These are phyloP conservation scores for Bombyx mandarina DNA, from an alignment of 1,140 invertebrate species.

Conservation along the genomic window DNA sequence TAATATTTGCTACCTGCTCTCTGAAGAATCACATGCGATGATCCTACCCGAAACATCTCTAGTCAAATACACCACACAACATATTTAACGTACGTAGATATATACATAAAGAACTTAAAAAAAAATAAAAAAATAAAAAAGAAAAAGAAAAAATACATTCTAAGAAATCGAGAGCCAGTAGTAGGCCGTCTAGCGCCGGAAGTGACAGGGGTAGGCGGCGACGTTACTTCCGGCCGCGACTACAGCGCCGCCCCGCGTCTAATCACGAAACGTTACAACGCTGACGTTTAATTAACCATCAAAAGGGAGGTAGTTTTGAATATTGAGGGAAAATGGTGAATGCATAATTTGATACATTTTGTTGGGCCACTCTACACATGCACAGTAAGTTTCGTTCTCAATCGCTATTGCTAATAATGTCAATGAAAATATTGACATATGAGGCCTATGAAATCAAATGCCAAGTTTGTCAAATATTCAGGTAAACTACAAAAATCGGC, in stretches of 20 bases:
- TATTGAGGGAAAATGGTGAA: constrained; percentile 42
- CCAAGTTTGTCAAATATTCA: too few species aligned
- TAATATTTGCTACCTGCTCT: too few species aligned
- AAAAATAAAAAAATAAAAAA: neutral
- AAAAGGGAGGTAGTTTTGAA: constrained; percentile 29
- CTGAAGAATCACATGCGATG: too few species aligned
- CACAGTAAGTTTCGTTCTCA: too few species aligned
- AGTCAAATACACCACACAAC: neutral
- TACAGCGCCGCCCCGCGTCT: constrained; percentile 36
- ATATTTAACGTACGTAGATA: neutral
- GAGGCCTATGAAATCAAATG: too few species aligned
- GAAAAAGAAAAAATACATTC: neutral
- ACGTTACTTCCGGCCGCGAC: constrained; percentile 28
- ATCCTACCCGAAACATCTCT: too few species aligned
- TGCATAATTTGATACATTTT: too few species aligned
- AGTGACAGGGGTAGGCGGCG: constrained; percentile 18
- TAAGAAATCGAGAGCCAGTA: constrained; percentile 3
- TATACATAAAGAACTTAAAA: neutral
- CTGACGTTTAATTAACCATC: constrained; percentile 65
- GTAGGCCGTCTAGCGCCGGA: constrained; percentile 4
- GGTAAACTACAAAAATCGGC: too few species aligned
- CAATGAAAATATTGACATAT: too few species aligned
- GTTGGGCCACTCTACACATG: too few species aligned
- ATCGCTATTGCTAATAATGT: too few species aligned
- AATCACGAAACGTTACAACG: constrained; percentile 59